Percentiles rank a stretch among this genome's conserved stretches.
Evolutionary conservation across 2,888 invertebrate species (phyloP).

Genomic region (Synergus gifuensis): DNA sequence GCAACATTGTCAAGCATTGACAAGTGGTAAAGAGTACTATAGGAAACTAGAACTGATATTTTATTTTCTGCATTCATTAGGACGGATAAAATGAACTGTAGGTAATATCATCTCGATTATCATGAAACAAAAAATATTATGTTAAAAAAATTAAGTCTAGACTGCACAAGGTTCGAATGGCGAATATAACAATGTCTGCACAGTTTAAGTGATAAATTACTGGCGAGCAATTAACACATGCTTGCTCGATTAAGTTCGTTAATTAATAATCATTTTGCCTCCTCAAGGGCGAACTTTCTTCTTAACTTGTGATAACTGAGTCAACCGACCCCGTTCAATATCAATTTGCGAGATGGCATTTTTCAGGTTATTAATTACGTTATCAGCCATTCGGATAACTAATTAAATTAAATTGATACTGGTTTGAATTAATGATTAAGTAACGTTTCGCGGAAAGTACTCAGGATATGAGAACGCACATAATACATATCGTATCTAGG

Average conservation of each 20-base stretch:
- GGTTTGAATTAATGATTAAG: slow-evolving; percentile 50
- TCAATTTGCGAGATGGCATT: slow-evolving; percentile 57
- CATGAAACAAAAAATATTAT: background rate
- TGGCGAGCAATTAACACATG: slow-evolving; percentile 18
- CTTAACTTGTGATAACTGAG: slow-evolving; percentile 20
- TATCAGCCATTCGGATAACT: slow-evolving; percentile 53
- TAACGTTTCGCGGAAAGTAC: slow-evolving; percentile 46
- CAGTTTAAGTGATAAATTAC: slow-evolving; percentile 29
- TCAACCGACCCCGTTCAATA: slow-evolving; percentile 54
- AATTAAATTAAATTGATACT: slow-evolving; percentile 60
- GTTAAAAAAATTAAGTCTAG: slow-evolving; percentile 20
- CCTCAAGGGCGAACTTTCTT: slow-evolving; percentile 21
- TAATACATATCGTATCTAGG: slow-evolving; percentile 14
- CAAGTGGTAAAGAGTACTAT: background rate
- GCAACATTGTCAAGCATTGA: background rate
- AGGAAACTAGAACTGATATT: background rate
- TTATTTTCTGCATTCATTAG: background rate
- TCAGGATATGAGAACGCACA: slow-evolving; percentile 8
- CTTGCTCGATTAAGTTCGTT: slow-evolving; percentile 25
- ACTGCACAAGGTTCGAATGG: background rate
- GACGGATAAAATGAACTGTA: background rate
- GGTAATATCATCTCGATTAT: background rate
- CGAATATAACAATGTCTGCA: slow-evolving; percentile 24
- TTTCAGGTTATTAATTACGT: slow-evolving; percentile 60
- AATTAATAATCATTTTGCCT: slow-evolving; percentile 37